Evolutionary conservation across 2,113 vertebrate genomes (phyloP).

Genomic region (Entosphenus tridentatus): DNA sequence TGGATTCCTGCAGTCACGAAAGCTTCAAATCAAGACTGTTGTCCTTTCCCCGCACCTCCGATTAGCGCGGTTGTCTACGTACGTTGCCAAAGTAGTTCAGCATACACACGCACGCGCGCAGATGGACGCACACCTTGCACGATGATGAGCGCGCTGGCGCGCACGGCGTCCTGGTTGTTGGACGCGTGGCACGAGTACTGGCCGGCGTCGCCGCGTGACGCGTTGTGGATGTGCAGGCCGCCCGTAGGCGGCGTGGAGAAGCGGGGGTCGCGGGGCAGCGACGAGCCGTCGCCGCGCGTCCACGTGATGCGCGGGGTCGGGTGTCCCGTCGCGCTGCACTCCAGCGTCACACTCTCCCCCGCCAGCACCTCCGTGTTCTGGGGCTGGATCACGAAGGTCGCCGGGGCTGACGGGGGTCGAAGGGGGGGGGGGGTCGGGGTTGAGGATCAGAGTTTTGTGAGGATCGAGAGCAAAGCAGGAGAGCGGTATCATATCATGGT

Average conservation of each 20-base stretch:
- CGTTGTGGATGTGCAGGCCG: constrained; percentile 10
- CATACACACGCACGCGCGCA: background rate
- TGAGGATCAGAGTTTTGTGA: too few relatives aligned
- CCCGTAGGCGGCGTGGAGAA: constrained; percentile 9
- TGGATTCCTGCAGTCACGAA: too few relatives aligned
- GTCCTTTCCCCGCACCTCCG: too few relatives aligned
- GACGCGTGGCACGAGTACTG: constrained; percentile 9
- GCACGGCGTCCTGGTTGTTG: constrained; percentile 9
- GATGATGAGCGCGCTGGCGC: constrained; percentile 9
- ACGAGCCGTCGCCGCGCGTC: constrained; percentile 7
- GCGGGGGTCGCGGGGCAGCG: constrained; percentile 6
- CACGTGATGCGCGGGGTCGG: constrained; percentile 8
- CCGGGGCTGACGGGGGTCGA: background rate
- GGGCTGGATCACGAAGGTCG: constrained; percentile 10
- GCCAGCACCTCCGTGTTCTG: constrained; percentile 10
- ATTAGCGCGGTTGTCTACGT: too few relatives aligned
- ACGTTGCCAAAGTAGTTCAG: too few relatives aligned
- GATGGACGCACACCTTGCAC: constrained; percentile 7
- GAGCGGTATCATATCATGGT: too few relatives aligned
- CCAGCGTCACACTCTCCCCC: constrained; percentile 9
- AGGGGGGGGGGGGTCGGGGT: too few relatives aligned
- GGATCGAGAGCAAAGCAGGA: too few relatives aligned
- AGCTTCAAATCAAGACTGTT: too few relatives aligned
- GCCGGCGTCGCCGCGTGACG: constrained; percentile 5
- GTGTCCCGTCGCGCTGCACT: constrained; percentile 8